phyloP scores from a whole-genome alignment of 30 jellyfish, hydroid and myxozoan genomes.

The Rhopilema esculentum region DNA sequence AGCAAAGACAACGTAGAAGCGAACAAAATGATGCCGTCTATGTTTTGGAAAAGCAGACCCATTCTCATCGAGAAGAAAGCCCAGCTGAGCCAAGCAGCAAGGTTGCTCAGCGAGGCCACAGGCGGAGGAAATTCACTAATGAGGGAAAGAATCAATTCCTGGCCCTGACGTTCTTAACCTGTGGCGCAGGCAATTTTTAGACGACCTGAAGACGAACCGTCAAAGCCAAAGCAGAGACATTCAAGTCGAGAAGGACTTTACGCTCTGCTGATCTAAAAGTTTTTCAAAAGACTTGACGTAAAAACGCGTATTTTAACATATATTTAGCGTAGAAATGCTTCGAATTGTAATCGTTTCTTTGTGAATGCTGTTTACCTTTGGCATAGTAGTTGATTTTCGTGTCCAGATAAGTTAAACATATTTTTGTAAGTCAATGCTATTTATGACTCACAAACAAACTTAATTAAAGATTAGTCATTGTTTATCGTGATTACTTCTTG shows the following conservation, averaged over 20 bases:
- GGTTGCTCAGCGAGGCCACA: constrained; percentile 1
- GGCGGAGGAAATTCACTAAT: background rate
- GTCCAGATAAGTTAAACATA: background rate
- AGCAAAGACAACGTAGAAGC: constrained; percentile 1
- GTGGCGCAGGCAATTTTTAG: no score
- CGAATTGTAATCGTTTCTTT: background rate
- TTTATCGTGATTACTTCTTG: no score
- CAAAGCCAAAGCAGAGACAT: background rate
- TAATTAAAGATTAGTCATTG: no score
- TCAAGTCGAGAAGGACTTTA: background rate
- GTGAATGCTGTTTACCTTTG: background rate
- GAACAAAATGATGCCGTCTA: constrained; percentile 7
- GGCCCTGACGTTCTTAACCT: constrained; percentile 3
- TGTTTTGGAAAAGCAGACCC: constrained; percentile 64
- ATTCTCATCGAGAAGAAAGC: constrained; percentile 45
- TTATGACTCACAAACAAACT: no score
- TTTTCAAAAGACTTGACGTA: background rate
- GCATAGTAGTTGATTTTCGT: background rate
- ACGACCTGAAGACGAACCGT: no score
- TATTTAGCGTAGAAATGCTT: background rate
- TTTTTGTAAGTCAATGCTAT: no score
- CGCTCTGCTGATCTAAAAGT: background rate
- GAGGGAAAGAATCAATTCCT: background rate
- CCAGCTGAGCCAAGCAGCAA: constrained; percentile 1
- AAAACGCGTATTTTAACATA: background rate